These are phyloP conservation scores for Pachypeltis micranthus DNA, from an alignment of 1,140 invertebrate species.

Conservation along the genomic window DNA sequence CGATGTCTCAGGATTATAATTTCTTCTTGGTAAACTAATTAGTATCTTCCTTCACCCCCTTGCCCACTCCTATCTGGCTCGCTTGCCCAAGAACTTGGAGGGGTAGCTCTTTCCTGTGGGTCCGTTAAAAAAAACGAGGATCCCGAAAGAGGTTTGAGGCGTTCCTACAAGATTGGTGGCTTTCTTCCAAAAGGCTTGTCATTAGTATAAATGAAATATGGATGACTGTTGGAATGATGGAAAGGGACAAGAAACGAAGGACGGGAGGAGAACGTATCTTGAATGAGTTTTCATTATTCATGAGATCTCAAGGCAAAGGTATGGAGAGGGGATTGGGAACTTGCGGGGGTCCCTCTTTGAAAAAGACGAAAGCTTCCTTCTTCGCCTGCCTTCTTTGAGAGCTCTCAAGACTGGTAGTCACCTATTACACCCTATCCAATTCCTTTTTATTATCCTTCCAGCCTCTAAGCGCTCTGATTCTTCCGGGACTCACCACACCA, in stretches of 20 bases:
- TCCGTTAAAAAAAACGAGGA: background rate
- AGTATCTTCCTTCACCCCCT: background rate
- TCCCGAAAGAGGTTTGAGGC: background rate
- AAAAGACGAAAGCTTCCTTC: background rate
- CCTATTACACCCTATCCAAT: constrained; percentile 4
- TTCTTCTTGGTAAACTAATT: background rate
- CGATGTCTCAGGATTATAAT: background rate
- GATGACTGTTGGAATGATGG: background rate
- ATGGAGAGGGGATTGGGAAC: too few species aligned
- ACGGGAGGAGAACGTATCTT: background rate
- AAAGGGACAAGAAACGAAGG: background rate
- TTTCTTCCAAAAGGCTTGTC: constrained; percentile 6
- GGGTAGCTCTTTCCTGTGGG: too few species aligned
- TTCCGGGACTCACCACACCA: too few species aligned
- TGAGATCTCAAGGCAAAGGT: too few species aligned
- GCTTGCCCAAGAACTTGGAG: too few species aligned
- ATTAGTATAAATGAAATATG: constrained; percentile 8
- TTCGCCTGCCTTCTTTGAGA: too few species aligned
- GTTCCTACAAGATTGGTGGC: constrained; percentile 1
- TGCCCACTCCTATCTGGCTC: background rate
- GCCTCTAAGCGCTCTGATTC: constrained; percentile 1
- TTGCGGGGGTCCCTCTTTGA: background rate
- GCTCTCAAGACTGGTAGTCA: background rate
- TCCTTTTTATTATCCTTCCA: constrained; percentile 1
- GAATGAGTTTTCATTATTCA: constrained; percentile 10